phyloP scores from a whole-genome alignment of 2,888 invertebrate species.

The Ellobium chinense region DNA sequence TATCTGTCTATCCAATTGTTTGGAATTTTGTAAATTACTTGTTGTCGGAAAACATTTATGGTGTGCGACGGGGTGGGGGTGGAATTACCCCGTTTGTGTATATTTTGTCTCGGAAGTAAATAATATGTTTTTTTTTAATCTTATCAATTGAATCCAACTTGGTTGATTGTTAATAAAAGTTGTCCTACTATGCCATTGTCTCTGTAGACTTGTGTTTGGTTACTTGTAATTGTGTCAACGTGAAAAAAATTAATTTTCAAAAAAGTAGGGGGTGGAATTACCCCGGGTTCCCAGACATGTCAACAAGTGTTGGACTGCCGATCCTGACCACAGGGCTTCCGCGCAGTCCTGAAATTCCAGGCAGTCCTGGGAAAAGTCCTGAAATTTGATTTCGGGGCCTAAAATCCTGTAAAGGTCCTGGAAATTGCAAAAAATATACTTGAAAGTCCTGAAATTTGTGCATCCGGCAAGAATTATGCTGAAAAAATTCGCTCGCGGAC shows the following conservation, averaged over 20 bases:
- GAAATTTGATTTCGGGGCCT: no score
- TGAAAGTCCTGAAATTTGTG: no score
- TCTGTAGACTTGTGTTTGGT: not conserved
- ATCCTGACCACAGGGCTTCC: no score
- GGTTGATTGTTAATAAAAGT: not conserved
- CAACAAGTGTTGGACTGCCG: not conserved
- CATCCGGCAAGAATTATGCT: no score
- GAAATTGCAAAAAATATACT: no score
- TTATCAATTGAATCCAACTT: not conserved
- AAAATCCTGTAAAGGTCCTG: no score
- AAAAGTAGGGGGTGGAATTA: not conserved
- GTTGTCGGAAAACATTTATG: no score
- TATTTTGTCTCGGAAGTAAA: not conserved
- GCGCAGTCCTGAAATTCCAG: no score
- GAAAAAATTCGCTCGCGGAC: no score
- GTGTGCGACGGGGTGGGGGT: not conserved
- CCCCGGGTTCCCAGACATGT: not conserved
- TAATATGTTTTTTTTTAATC: not conserved
- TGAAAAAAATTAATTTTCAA: not conserved
- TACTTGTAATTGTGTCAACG: not conserved
- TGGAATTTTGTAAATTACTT: no score
- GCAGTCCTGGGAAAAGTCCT: no score
- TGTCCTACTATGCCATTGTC: not conserved
- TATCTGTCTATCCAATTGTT: no score
- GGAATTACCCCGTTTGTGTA: not conserved